Conservation (phyloP, 2,113 vertebrate genomes). For the Sapajus apella region DNA sequence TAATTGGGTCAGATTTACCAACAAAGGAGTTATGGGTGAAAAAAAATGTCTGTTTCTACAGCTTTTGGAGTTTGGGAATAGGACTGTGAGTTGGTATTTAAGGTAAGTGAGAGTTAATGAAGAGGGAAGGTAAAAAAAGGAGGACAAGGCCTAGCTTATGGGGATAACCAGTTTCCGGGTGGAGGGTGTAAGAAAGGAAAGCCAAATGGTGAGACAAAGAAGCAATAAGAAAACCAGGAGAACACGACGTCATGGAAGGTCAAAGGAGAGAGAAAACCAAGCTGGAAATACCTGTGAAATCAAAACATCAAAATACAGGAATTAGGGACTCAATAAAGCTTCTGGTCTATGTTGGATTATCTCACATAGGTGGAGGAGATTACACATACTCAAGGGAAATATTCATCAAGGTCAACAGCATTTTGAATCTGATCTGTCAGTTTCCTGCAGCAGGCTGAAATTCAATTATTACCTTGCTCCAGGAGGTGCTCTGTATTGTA, state of each 20-base stretch:
- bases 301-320: not conserved
- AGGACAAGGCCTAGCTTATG: too few relatives aligned
- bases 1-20: not conserved
- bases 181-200: not conserved
- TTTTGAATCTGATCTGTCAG: not conserved
- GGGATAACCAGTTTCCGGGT: too few relatives aligned
- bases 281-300: not conserved
- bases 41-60: not conserved
- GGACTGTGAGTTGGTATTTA: not conserved
- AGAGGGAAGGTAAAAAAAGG: not conserved
- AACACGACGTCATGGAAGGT: not conserved
- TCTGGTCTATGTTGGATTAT: not conserved
- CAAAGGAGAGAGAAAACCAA: not conserved
- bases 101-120: not conserved
- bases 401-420: not conserved
- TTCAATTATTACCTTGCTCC: not conserved
- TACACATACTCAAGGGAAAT: not conserved
- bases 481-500: not conserved
- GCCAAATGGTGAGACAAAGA: not conserved
- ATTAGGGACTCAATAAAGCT: not conserved
- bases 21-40: not conserved
- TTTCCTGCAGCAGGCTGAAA: not conserved
- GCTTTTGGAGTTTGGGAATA: not conserved
- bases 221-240: not conserved
- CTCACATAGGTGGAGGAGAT: not conserved